These are phyloP conservation scores for Microplitis manilae DNA, from an alignment of 2,888 invertebrate genomes.

Conservation along the genomic window DNA sequence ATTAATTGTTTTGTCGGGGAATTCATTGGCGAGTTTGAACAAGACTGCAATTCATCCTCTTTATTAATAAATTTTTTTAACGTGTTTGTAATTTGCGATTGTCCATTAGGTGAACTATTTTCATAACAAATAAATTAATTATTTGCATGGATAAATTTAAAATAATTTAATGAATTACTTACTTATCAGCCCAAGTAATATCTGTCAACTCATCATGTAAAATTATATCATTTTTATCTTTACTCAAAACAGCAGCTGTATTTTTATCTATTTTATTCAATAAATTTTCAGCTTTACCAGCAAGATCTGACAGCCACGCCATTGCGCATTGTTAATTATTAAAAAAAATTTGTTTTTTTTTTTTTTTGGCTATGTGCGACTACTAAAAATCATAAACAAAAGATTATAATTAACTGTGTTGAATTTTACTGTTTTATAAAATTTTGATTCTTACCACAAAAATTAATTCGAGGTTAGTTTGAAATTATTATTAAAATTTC, in stretches of 20 bases:
- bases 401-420: background rate
- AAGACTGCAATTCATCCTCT: conserved; percentile 59
- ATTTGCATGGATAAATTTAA: background rate
- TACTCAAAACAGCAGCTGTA: conserved; percentile 77
- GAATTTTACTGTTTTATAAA: conserved; percentile 14
- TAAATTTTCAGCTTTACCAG: conserved; percentile 82
- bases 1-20: conserved; percentile 51
- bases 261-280: conserved; percentile 83
- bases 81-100: background rate
- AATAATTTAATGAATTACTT: background rate
- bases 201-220: conserved; percentile 57
- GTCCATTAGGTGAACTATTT: conserved; percentile 1
- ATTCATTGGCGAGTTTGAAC: conserved; percentile 55
- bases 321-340: conserved; percentile 66
- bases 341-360: background rate
- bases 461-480: conserved; percentile 2
- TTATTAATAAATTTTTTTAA: conserved; percentile 20
- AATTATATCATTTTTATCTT: conserved; percentile 62
- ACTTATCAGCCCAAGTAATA: conserved; percentile 60
- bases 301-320: conserved; percentile 83
- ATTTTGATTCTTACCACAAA: background rate
- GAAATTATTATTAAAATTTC: too few species aligned
- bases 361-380: background rate
- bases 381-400: background rate
- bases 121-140: background rate